phyloP scores from a whole-genome alignment of 2,113 vertebrate genomes.

The Columba janthina region DNA sequence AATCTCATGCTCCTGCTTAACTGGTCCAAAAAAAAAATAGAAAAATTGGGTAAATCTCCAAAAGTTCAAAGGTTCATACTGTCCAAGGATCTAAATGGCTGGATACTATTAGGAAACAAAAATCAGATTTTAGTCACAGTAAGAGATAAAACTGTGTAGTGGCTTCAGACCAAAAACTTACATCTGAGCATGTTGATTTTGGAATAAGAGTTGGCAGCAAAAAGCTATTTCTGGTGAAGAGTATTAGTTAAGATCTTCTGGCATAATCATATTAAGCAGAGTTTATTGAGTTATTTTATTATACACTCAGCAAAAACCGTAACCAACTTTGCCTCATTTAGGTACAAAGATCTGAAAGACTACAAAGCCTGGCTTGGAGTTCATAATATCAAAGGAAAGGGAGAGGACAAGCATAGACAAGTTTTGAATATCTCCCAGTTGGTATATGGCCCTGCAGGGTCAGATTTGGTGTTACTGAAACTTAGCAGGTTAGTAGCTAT shows the following conservation, averaged over 20 bases:
- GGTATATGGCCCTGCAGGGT: constrained; percentile 91
- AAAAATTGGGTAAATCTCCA: not conserved
- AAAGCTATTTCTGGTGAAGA: not conserved
- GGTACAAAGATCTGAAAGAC: constrained; percentile 90
- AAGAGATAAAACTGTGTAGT: constrained; percentile 18
- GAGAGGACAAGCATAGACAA: constrained; percentile 83
- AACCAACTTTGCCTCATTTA: constrained; percentile 48
- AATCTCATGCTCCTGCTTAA: constrained; percentile 3
- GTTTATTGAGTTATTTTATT: not conserved
- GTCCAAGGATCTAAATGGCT: not conserved
- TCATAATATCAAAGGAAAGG: constrained; percentile 83
- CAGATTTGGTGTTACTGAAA: constrained; percentile 89
- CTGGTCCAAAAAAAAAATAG: constrained; percentile 6
- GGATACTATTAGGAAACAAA: not conserved
- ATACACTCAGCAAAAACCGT: not conserved
- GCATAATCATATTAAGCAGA: not conserved
- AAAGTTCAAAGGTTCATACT: constrained; percentile 1
- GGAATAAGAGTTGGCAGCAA: constrained; percentile 13
- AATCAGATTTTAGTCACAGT: not conserved
- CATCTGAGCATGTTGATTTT: constrained; percentile 18
- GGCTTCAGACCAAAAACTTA: not conserved
- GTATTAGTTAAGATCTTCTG: not conserved
- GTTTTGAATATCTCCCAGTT: constrained; percentile 89
- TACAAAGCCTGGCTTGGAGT: constrained; percentile 93
- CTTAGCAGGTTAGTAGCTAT: constrained; percentile 84